Evolutionary conservation across 2,113 vertebrate genomes (phyloP).

Genomic region (Emydocephalus ijimae): DNA sequence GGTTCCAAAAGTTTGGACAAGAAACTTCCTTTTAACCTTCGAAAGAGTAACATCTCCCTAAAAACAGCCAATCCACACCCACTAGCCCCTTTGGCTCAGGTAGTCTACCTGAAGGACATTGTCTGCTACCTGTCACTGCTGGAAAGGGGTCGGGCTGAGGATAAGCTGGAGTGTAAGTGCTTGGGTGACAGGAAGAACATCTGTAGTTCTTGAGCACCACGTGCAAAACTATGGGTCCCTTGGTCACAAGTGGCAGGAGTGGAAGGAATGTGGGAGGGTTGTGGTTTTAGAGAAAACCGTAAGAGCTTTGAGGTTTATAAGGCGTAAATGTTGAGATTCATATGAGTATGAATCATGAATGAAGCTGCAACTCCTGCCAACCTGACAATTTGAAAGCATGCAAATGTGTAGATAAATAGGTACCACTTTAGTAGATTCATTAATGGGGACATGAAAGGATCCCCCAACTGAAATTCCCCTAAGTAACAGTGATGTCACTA

Average conservation of each 20-base stretch:
- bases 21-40: slow-evolving; percentile 60
- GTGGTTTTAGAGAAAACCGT: background rate
- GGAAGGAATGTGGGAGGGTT: background rate
- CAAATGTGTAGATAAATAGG: background rate
- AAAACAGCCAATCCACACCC: slow-evolving; percentile 37
- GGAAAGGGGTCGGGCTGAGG: slow-evolving; percentile 87
- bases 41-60: slow-evolving; percentile 72
- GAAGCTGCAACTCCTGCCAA: background rate
- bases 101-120: slow-evolving; percentile 90
- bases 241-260: background rate
- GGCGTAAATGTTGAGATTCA: background rate
- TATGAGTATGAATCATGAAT: background rate
- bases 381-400: background rate
- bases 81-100: slow-evolving; percentile 60
- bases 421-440: background rate
- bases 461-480: background rate
- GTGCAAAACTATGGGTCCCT: background rate
- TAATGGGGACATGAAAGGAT: background rate
- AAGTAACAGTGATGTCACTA: background rate
- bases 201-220: accelerated
- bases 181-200: background rate
- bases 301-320: background rate
- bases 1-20: slow-evolving; percentile 65
- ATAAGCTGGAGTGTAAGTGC: slow-evolving; percentile 94
- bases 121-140: slow-evolving; percentile 94